phyloP scores from a whole-genome alignment of 2,113 vertebrate species.

The Strix aluco region DNA sequence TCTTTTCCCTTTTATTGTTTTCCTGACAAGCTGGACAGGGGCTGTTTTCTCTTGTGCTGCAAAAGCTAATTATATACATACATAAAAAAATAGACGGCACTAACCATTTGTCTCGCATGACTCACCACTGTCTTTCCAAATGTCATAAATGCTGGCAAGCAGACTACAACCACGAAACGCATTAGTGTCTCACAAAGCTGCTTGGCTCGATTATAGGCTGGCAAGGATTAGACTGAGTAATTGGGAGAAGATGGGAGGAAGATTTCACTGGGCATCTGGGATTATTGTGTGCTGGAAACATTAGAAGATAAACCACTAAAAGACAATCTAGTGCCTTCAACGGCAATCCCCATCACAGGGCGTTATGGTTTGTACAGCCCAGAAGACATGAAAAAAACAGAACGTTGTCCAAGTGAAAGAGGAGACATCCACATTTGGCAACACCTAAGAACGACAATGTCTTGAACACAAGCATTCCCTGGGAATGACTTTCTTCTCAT shows the following conservation, averaged over 20 bases:
- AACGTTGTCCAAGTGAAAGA: not conserved
- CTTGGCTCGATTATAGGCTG: conserved; percentile 1
- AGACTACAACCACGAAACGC: not conserved
- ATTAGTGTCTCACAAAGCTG: conserved; percentile 34
- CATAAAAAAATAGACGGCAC: conserved; percentile 3
- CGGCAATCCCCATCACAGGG: fast-evolving
- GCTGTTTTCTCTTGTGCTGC: not conserved
- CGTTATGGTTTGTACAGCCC: not conserved
- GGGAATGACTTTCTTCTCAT: not conserved
- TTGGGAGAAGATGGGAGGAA: conserved; percentile 12
- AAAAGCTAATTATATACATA: conserved; percentile 39
- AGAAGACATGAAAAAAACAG: not conserved
- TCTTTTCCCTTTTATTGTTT: not conserved
- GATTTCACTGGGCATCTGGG: not conserved
- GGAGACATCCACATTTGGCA: not conserved
- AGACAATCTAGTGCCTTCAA: not conserved
- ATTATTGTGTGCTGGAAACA: not conserved
- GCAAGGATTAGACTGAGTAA: conserved; percentile 24
- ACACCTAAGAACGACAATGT: not conserved
- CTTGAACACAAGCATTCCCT: not conserved
- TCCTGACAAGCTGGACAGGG: conserved; percentile 22
- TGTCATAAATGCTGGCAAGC: conserved; percentile 51
- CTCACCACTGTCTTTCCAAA: conserved; percentile 48
- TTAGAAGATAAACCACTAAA: not conserved
- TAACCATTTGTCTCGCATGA: conserved; percentile 50